Base-by-base conservation (phyloP, 2,888 invertebrate genomes). In the Cryptocephalus primarius region DNA sequence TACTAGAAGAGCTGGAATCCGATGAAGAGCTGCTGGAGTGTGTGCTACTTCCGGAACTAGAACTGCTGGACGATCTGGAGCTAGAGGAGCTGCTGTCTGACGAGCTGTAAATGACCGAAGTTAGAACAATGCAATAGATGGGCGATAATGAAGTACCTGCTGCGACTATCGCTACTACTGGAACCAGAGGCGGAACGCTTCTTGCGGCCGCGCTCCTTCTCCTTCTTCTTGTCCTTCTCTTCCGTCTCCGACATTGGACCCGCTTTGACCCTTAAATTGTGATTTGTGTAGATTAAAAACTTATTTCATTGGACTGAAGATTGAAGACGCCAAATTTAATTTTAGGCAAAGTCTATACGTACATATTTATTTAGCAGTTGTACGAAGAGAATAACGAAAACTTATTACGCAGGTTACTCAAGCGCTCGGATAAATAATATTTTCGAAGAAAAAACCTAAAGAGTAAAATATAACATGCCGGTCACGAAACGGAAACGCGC, bases 21-120 rank as follows among this genome's bases (percentile, higher is more conserved):
- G 81, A 80, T 4, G 67, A 75, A 53, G 65, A 74, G 59, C 70
- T 75, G 55, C 77, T 80, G 1, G 71, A 75, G 41, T 69, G 62
- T 32, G 67, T 70, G 49, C 61, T 76, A 67, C 40, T 81, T 75
- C 40, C 82, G 69, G 34, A 83, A 78, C 50, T 82, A 68, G 87
- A 86, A 56, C 85, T 86, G 62, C 85, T 87, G 0, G 85, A 90
- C 8, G 85, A 89, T 44, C 83, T 80, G 0, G 88, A 88, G 10
- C 84, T 81, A 0, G 91, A 89, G 10, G 88, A 87, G 61, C 86
- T 87, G 64, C 86, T 87, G 48, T 83, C 86, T 8, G 88, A 88
- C 13, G 88, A 86, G 69, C 86, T 69, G 44, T 79, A 22, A 22
- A 22, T 6, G 22, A 22, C 6, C 22, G 22, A 22, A 22, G 22